phyloP scores from a whole-genome alignment of 2,888 invertebrate species.

The Lithophane leautieri region DNA sequence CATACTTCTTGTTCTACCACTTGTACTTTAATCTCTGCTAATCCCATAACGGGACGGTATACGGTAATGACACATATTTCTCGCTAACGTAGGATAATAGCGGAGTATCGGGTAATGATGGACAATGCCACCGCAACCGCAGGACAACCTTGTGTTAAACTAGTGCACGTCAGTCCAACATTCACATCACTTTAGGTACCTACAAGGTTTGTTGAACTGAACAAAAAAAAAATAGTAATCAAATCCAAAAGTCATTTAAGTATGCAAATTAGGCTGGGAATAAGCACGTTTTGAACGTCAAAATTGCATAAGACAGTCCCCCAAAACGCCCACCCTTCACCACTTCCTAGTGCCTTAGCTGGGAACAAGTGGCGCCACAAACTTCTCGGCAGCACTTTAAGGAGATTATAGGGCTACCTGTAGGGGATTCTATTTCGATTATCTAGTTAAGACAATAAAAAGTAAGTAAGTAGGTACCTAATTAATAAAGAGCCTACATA shows the following conservation, averaged over 20 bases:
- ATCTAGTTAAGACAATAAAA: too few relatives aligned
- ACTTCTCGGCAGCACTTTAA: neutral
- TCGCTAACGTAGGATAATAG: constrained; percentile 37
- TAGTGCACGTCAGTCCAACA: constrained; percentile 19
- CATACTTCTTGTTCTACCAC: neutral
- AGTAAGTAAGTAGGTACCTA: too few relatives aligned
- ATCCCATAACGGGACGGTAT: constrained; percentile 12
- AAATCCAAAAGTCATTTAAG: neutral
- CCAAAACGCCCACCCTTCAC: neutral
- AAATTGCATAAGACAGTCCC: neutral
- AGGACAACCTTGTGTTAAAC: constrained; percentile 49
- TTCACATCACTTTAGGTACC: neutral
- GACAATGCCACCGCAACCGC: constrained; percentile 54
- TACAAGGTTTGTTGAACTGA: constrained; percentile 31
- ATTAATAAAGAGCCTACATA: too few relatives aligned
- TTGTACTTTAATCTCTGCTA: neutral
- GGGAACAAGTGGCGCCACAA: neutral
- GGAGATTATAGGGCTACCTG: neutral
- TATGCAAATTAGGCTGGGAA: neutral
- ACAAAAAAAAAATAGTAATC: too few relatives aligned
- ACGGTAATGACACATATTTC: constrained; percentile 44
- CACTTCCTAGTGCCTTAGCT: neutral
- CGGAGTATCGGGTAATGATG: constrained; percentile 44
- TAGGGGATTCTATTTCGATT: too few relatives aligned
- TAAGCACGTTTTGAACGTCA: neutral